phyloP scores from a whole-genome alignment of 2,797 vertebrate species.

The Muscicapa comitata region DNA sequence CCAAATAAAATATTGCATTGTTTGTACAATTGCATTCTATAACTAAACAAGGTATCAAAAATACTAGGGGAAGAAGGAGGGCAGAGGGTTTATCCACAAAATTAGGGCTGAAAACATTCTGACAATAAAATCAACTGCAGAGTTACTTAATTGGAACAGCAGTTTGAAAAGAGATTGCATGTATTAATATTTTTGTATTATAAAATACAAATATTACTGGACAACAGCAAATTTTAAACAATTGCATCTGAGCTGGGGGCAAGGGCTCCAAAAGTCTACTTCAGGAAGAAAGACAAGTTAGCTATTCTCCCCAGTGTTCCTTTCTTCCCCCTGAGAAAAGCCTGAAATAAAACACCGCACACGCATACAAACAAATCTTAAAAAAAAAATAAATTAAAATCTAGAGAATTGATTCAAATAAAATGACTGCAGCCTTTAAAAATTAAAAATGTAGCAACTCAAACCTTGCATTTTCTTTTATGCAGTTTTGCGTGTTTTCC shows the following conservation, averaged over 20 bases:
- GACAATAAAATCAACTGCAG: neutral
- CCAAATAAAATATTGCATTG: conserved; percentile 4
- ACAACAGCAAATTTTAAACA: neutral
- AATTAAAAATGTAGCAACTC: neutral
- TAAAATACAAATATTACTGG: neutral
- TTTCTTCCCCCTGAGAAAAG: neutral
- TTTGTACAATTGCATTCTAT: neutral
- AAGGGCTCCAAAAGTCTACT: neutral
- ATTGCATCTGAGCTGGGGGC: neutral
- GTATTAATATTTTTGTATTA: neutral
- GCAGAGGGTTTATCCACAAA: neutral
- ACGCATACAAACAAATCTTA: neutral
- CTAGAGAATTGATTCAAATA: neutral
- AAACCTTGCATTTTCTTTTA: neutral
- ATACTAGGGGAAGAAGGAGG: neutral
- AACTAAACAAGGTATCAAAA: neutral
- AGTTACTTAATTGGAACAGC: neutral
- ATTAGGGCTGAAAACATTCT: neutral
- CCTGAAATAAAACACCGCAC: neutral
- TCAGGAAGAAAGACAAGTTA: neutral
- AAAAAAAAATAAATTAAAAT: neutral
- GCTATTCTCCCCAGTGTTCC: neutral
- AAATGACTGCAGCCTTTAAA: neutral
- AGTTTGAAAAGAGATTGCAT: neutral
- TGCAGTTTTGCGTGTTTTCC: neutral